phyloP scores from a whole-genome alignment of 2,888 invertebrate genomes.

The Parnassius apollo region DNA sequence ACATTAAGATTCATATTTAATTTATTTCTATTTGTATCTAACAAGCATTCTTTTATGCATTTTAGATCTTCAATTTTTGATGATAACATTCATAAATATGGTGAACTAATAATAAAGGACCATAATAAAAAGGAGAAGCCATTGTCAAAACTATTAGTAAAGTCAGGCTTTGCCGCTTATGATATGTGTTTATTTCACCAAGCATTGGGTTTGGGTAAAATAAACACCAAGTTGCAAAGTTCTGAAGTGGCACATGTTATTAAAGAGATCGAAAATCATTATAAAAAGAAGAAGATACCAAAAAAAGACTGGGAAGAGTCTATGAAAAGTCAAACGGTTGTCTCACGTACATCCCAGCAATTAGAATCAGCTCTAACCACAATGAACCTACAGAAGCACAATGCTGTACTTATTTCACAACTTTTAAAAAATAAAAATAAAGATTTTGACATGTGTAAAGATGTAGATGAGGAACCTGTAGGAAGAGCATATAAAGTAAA shows the following conservation, averaged over 20 bases:
- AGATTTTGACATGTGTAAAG: slow-evolving; percentile 54
- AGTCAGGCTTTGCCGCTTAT: slow-evolving; percentile 44
- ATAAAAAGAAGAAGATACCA: slow-evolving; percentile 29
- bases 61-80: slow-evolving; percentile 63
- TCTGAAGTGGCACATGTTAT: slow-evolving; percentile 40
- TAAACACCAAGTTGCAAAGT: slow-evolving; percentile 46
- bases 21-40: too few relatives aligned
- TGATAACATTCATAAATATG: slow-evolving; percentile 61
- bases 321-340: slow-evolving; percentile 43
- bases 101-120: slow-evolving; percentile 50
- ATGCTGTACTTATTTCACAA: slow-evolving; percentile 30
- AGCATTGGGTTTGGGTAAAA: slow-evolving; percentile 41
- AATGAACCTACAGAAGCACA: slow-evolving; percentile 39
- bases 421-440: slow-evolving; percentile 43
- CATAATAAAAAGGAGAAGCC: slow-evolving; percentile 38
- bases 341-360: slow-evolving; percentile 37
- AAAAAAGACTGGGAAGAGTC: slow-evolving; percentile 36
- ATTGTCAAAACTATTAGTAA: slow-evolving; percentile 41
- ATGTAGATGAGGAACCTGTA: slow-evolving; percentile 46
- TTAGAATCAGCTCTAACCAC: slow-evolving; percentile 39
- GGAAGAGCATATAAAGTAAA: slow-evolving; percentile 41
- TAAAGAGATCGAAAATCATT: slow-evolving; percentile 41
- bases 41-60: slow-evolving; percentile 19
- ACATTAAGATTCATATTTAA: too few relatives aligned
- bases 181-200: slow-evolving; percentile 48